Evolutionary conservation across 2,113 vertebrate genomes (phyloP).

Genomic region (Dissostichus mawsoni): DNA sequence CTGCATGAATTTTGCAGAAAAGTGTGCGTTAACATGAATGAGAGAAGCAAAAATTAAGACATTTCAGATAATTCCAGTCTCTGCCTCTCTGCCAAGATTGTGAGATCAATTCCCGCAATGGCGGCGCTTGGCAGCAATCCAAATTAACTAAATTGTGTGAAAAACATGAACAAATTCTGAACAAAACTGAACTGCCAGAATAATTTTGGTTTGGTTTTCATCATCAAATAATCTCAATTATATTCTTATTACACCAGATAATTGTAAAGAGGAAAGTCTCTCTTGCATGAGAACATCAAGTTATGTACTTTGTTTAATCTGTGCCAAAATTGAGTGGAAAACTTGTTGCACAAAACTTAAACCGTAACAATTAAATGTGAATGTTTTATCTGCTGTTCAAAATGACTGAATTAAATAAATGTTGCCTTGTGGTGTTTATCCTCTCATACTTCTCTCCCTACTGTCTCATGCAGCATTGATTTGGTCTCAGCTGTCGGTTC

Average conservation of each 20-base stretch:
- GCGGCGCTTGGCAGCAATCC: too few species aligned
- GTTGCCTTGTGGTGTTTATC: not conserved
- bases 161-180: not conserved
- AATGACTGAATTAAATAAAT: conserved; percentile 6
- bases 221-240: not conserved
- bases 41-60: too few species aligned
- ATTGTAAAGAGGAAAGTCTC: too few species aligned
- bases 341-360: not conserved
- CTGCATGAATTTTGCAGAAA: too few species aligned
- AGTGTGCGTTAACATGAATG: too few species aligned
- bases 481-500: conserved; percentile 64
- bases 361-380: not conserved
- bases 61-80: too few species aligned
- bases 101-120: too few species aligned
- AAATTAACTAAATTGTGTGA: too few species aligned
- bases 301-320: too few species aligned
- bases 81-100: too few species aligned
- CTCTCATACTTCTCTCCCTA: not conserved
- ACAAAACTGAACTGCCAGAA: not conserved
- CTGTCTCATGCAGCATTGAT: conserved; percentile 63
- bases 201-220: not conserved
- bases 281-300: too few species aligned
- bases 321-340: not conserved
- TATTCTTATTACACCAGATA: not conserved
- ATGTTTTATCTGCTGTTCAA: not conserved